phyloP scores from a whole-genome alignment of 1,140 invertebrate species.

The Euglossa dilemma region DNA sequence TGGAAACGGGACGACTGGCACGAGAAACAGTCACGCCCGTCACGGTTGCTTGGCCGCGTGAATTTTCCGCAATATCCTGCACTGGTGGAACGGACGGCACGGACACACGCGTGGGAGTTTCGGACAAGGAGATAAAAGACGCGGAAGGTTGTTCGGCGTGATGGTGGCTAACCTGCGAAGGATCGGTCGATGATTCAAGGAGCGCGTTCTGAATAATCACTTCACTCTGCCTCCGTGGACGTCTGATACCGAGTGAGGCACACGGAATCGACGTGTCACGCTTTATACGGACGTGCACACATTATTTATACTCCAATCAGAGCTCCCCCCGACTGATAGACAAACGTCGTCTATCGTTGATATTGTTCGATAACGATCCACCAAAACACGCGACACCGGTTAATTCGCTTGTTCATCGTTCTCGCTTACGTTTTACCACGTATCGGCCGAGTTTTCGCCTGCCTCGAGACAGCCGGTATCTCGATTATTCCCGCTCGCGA shows the following conservation, averaged over 20 bases:
- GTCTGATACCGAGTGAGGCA: constrained; percentile 30
- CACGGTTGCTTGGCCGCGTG: no score
- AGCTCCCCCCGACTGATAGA: not conserved
- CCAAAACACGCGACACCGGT: constrained; percentile 2
- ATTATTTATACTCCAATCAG: constrained; percentile 44
- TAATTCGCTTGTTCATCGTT: no score
- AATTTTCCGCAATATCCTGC: not conserved
- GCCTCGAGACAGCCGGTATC: no score
- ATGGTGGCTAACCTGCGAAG: constrained; percentile 50
- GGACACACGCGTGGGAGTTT: not conserved
- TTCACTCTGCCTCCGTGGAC: constrained; percentile 12
- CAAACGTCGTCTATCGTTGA: not conserved
- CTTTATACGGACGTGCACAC: constrained; percentile 36
- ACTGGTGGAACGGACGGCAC: not conserved
- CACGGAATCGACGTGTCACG: constrained; percentile 17
- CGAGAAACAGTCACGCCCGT: no score
- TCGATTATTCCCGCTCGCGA: no score
- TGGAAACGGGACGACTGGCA: no score
- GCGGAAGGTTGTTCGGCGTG: not conserved
- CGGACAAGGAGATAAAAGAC: no score
- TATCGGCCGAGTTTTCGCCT: no score
- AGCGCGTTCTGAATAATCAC: constrained; percentile 21
- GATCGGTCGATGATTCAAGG: not conserved
- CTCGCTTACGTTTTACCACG: no score
- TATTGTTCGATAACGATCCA: not conserved